Evolutionary conservation across 2,888 invertebrate species (phyloP), one percentile per base, ranked within the genome.

Genomic region (Pandemis heparana): DNA sequence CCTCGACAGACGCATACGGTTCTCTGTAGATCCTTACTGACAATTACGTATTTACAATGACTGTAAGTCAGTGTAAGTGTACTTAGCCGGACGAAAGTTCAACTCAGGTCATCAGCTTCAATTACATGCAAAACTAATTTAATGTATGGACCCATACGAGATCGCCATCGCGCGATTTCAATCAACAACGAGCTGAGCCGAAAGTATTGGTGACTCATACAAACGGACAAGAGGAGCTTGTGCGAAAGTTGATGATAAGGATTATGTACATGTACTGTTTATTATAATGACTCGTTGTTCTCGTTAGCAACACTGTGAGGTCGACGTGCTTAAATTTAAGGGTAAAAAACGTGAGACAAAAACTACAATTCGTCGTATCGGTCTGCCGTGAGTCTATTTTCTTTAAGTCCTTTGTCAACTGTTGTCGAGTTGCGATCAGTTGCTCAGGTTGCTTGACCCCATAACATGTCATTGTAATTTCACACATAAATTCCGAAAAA

Each of bases 171-270:
- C 23, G 68, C 63, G 43, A 74, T 70, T 69, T 65, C 70, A 64
- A 74, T 74, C 69, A 65, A 70, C 74, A 74, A 69, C 51, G 74
- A 70, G 64, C 69, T 4, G 23, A 70, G 60, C 59, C 74, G 51
- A 69, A 74, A 74, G 74, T 74, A 74, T 65, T 65, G 65, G 74
- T 74, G 74, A 74, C 43, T 74, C 65, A 73, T 67, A 56, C 63
- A 14, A 53, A 73, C 73, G 63, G 59, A 73, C 38, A 56, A 16
- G 56, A 18, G 8, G 61, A 38, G 56, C 64, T 69, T 74, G 70
- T 74, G 74, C 69, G 69, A 73, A 73, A 68, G 73, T 64, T 60
- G n/a, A 23, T 18, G 72, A 72, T 72, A 69, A 73, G 59, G 59
- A 64, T 59, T 68, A 66, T 41, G 18, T 65, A 65, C 18, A 18